Evolutionary conservation across 2,888 invertebrate species (phyloP), one percentile per base, ranked within the genome.

Genomic region (Sinopyrophorus schimmeli): DNA sequence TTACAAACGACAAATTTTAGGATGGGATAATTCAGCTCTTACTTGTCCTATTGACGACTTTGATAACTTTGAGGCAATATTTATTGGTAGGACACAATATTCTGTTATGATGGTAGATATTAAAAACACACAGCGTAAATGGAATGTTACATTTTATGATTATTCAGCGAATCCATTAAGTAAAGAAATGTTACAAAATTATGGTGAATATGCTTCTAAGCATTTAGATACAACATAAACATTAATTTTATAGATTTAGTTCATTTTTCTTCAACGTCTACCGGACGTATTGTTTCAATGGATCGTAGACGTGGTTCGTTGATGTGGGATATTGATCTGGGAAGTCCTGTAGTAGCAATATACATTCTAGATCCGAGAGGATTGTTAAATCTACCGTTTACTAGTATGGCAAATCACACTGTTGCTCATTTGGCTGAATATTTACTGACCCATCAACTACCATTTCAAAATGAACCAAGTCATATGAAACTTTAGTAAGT

Each of bases 101-200:
- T 91, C 91, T 50, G 86, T 98, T 32, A 85, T 92, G 67, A 96
- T 98, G 94, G 89, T 89, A 57, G 96, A 98, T 68, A 85, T 84
- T 55, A 84, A 88, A 21, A 80, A 79, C 12, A 76, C 81, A 24
- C 76, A 78, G 31, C 85, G 87, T 66, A 86, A 86, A 54, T 98
- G 97, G 97, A 98, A 99, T 75, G 91, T 97, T 3, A 97, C 97
- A 1, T 98, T 92, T 76, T 91, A 87, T 66, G 97, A 97, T 74
- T 99, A 98, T 71, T 87, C 95, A 1, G 86, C 92, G 1, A 82
- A 82, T 67, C 86, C 85, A 55, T 90, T 86, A 84, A 84, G 83
- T 30, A 82, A 84, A 37, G 87, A 91, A 68, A 79, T 85, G 73
- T 76, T 84, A 2, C 85, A 84, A 63, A 86, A 87, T 73, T 93